Conservation (phyloP, 2,888 invertebrate genomes). For the Branchipolynoe longqiensis region DNA sequence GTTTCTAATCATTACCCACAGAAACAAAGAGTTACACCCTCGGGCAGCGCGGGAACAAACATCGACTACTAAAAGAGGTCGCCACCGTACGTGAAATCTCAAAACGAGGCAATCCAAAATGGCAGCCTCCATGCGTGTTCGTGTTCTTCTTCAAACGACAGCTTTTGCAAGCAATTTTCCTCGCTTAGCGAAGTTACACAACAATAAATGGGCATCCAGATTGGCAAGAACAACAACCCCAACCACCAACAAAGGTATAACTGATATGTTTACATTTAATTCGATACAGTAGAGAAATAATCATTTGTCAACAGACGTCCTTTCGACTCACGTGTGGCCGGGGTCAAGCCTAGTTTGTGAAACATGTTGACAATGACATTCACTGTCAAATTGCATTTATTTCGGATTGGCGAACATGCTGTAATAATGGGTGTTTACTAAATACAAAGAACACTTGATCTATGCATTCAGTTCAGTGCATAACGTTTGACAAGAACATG, state of each 20-base stretch:
- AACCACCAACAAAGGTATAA: constrained; percentile 6
- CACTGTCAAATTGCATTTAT: too few relatives aligned
- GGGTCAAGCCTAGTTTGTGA: too few relatives aligned
- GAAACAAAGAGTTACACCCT: too few relatives aligned
- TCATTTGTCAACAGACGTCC: constrained; percentile 41
- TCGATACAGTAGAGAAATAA: not conserved
- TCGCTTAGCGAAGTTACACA: constrained; percentile 15
- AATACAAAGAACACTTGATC: too few relatives aligned
- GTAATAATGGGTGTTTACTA: too few relatives aligned
- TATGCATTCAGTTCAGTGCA: too few relatives aligned
- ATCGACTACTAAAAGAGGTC: constrained; percentile 41
- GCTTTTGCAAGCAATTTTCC: not conserved
- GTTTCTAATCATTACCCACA: too few relatives aligned
- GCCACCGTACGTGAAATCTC: not conserved
- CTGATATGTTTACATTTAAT: not conserved
- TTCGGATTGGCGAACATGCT: too few relatives aligned
- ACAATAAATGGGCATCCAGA: not conserved
- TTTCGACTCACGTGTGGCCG: constrained; percentile 10
- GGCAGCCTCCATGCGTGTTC: constrained; percentile 59
- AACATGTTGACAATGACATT: too few relatives aligned
- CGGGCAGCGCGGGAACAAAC: constrained; percentile 4
- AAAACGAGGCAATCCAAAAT: constrained; percentile 37
- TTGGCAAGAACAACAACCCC: constrained; percentile 41
- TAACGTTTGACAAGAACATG: too few relatives aligned
- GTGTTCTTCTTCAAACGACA: constrained; percentile 17